Evolutionary conservation across 2,113 vertebrate species (phyloP), one percentile per base, ranked within the genome.

Genomic region (Larimichthys polyactis): DNA sequence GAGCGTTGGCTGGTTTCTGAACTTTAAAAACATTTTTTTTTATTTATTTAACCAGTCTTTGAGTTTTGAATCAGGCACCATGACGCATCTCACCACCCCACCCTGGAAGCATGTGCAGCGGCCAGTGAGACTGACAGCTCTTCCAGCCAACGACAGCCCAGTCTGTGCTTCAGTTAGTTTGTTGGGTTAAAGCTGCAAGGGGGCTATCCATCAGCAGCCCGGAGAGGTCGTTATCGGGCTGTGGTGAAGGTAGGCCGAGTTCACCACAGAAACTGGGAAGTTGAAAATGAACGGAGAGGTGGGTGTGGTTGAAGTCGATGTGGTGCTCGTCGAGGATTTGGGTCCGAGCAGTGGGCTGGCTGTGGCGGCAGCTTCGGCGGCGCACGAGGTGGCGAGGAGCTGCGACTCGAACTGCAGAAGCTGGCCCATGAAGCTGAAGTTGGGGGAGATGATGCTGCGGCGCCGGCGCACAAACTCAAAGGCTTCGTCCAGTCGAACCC

Each of bases 341-440:
- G 97, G 93, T 4, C 89, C 94, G 0, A 94, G 93, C 44, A 94
- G 91, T 0, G 94, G 94, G 89, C 93, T 94, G 0, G 87, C 87
- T 0, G 94, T 97, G 0, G 97, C 97, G 66, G 95, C 96, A 0
- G 96, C 97, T 86, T 98, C 97, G 0, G 93, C 97, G 0, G 97
- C 94, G 0, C 98, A 99, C 0, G 97, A 96, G 0, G 97, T 97
- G 85, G 97, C 96, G 86, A 99, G 96, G 81, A 99, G 96, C 96
- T 99, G 98, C 0, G 98, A 96, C 93, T 99, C 98, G 0, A 99
- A 99, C 96, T 99, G 98, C 90, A 99, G 94, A 90, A 99, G 94
- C 94, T 99, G 98, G 68, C 98, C 98, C 98, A 99, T 99, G 96
- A 99, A 99, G 95, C 97, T 99, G 94, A 99, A 99, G 93, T 99